Conservation (phyloP, 1,140 invertebrate genomes). For the Solen grandis region DNA sequence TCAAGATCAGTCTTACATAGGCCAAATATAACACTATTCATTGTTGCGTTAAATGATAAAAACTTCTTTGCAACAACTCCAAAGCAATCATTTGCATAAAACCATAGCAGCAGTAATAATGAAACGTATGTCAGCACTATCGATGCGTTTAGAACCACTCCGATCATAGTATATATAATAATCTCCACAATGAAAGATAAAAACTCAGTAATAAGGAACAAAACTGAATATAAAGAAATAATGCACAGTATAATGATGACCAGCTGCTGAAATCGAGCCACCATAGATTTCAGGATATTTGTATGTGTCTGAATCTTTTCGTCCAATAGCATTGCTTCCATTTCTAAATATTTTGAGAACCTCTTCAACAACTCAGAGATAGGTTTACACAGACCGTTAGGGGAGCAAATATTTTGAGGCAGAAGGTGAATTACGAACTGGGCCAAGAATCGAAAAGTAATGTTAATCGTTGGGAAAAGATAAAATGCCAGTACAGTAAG, state of each 20-base stretch:
- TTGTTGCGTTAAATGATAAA: no score
- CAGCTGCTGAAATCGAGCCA: conserved; percentile 21
- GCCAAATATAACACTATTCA: conserved; percentile 10
- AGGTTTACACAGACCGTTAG: neutral
- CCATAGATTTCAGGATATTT: neutral
- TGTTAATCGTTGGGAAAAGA: no score
- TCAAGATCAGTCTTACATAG: conserved; percentile 59
- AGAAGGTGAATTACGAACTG: conserved; percentile 31
- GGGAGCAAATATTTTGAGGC: neutral
- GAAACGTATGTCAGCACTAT: conserved; percentile 54
- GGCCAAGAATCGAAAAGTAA: conserved; percentile 29
- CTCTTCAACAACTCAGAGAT: neutral
- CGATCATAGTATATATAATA: conserved; percentile 62
- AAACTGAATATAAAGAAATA: no score
- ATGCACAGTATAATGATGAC: conserved; percentile 50
- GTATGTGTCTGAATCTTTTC: conserved; percentile 11
- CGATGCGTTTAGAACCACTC: conserved; percentile 60
- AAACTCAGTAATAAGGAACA: no score
- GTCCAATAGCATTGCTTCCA: neutral
- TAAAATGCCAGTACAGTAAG: no score
- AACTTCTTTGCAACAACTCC: conserved; percentile 62
- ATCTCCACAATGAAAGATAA: conserved; percentile 61
- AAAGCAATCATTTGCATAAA: conserved; percentile 61
- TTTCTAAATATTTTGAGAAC: neutral
- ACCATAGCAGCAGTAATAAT: conserved; percentile 54